phyloP scores from a whole-genome alignment of 2,797 vertebrate genomes.

The Distichodus sexfasciatus region DNA sequence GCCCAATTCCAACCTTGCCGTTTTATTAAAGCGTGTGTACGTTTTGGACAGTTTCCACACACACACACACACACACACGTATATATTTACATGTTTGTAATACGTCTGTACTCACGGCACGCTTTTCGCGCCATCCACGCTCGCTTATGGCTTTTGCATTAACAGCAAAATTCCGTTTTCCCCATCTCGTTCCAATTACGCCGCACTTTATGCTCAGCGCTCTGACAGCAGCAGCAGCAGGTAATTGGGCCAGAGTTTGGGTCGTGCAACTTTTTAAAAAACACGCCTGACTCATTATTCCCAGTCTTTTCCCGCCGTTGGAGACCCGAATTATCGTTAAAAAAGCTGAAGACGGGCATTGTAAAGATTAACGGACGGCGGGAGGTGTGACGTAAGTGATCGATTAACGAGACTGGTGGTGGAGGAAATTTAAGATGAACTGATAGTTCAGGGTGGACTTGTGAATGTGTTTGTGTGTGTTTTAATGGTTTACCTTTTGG shows the following conservation, averaged over 20 bases:
- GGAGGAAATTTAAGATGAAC: too few relatives aligned
- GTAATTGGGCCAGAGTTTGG: slow-evolving; percentile 49
- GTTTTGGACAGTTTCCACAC: too few relatives aligned
- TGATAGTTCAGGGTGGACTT: too few relatives aligned
- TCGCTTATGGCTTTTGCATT: slow-evolving; percentile 32
- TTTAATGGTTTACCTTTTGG: too few relatives aligned
- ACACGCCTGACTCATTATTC: slow-evolving; percentile 26
- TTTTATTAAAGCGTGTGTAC: slow-evolving; percentile 36
- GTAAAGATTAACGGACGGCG: neutral
- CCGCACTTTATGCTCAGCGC: slow-evolving; percentile 30
- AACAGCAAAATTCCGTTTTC: neutral
- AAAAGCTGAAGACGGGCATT: neutral
- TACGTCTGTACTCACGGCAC: too few relatives aligned
- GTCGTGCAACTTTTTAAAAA: slow-evolving; percentile 44
- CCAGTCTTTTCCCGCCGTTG: neutral
- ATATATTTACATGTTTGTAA: neutral
- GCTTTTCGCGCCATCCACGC: too few relatives aligned
- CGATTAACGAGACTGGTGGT: too few relatives aligned
- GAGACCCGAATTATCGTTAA: neutral
- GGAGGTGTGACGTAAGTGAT: neutral
- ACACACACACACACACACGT: neutral
- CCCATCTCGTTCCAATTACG: slow-evolving; percentile 42
- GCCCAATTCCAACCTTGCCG: slow-evolving; percentile 31
- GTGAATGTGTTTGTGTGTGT: too few relatives aligned
- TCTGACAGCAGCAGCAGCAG: slow-evolving; percentile 45